These are phyloP conservation scores for Calameuta idolon DNA, from an alignment of 2,888 invertebrate species.

Conservation along the genomic window DNA sequence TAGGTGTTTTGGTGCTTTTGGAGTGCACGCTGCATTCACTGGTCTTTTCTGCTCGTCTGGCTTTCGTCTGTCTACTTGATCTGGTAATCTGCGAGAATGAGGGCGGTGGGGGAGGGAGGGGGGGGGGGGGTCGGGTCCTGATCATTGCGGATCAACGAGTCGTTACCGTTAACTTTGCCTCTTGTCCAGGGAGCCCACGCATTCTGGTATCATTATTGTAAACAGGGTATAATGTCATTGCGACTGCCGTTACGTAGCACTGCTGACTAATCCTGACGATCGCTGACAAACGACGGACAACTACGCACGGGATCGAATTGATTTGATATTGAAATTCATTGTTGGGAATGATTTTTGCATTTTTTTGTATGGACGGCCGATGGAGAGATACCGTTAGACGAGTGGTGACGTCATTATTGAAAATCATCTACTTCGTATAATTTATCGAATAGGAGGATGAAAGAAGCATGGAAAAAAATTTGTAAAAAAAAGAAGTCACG, in stretches of 20 bases:
- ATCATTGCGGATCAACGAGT: not conserved
- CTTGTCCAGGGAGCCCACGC: conserved; percentile 45
- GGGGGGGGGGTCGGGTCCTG: no score
- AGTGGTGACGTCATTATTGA: not conserved
- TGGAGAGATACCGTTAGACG: not conserved
- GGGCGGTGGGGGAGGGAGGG: no score
- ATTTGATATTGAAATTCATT: not conserved
- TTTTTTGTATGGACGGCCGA: not conserved
- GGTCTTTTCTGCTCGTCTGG: not conserved
- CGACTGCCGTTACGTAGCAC: conserved; percentile 32
- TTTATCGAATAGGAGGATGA: not conserved
- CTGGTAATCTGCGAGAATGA: not conserved
- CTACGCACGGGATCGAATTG: not conserved
- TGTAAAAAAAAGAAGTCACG: not conserved
- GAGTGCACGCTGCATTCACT: not conserved
- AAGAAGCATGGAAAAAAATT: not conserved
- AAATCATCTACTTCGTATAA: not conserved
- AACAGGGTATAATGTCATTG: conserved; percentile 51
- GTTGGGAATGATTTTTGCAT: not conserved
- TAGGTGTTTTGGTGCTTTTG: not conserved
- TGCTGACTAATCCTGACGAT: conserved; percentile 16
- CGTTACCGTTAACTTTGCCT: conserved; percentile 43
- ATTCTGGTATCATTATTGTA: conserved; percentile 50
- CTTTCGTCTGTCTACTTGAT: not conserved
- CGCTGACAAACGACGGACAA: conserved; percentile 40